Conservation (phyloP, 1,140 invertebrate genomes). For the Atta colombica region DNA sequence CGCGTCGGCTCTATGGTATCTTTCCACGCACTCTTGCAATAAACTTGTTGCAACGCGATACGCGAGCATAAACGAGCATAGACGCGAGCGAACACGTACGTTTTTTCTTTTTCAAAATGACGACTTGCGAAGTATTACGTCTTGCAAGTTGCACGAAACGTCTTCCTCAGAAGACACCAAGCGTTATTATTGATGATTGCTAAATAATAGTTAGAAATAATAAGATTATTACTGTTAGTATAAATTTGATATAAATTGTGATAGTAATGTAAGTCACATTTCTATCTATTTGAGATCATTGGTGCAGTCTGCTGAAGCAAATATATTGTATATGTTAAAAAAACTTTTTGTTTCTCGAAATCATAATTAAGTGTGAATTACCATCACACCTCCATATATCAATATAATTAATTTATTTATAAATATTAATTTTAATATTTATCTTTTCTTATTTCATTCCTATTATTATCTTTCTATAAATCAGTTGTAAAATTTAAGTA, state of each 20-base stretch:
- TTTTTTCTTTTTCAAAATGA: slow-evolving; percentile 20
- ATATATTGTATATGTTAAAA: too few species aligned
- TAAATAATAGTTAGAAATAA: not conserved
- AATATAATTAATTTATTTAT: not conserved
- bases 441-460: too few species aligned
- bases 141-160: not conserved
- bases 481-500: slow-evolving; percentile 5
- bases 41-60: slow-evolving; percentile 48
- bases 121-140: slow-evolving; percentile 10
- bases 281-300: too few species aligned
- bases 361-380: too few species aligned
- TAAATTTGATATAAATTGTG: not conserved
- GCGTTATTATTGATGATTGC: slow-evolving; percentile 18
- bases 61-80: slow-evolving; percentile 13
- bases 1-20: slow-evolving; percentile 8
- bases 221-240: not conserved
- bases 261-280: too few species aligned
- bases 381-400: not conserved
- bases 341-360: too few species aligned
- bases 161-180: not conserved
- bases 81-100: not conserved
- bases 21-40: slow-evolving; percentile 34
- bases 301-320: too few species aligned
- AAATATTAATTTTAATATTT: not conserved
- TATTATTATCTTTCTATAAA: not conserved